phyloP scores from a whole-genome alignment of 1,140 invertebrate species.

The Colletes gigas region DNA sequence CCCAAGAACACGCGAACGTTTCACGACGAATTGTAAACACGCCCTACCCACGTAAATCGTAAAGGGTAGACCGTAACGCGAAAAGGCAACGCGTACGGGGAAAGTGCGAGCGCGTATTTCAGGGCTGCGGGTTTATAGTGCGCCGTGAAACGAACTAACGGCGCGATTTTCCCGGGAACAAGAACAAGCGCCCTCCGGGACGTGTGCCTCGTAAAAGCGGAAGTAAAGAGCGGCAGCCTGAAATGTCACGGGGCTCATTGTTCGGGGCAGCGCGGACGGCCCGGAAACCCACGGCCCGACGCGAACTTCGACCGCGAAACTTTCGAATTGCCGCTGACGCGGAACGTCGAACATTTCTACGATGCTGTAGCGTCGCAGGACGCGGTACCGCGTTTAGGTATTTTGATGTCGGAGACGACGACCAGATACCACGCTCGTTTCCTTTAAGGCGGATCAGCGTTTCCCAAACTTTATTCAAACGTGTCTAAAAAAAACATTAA shows the following conservation, averaged over 20 bases:
- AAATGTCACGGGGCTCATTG: constrained; percentile 58
- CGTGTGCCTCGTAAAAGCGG: constrained; percentile 51
- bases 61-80: constrained; percentile 2
- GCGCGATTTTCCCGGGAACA: constrained; percentile 38
- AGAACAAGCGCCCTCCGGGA: constrained; percentile 33
- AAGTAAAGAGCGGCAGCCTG: constrained; percentile 51
- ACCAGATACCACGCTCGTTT: too few species aligned
- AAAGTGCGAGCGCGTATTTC: constrained; percentile 3
- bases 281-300: constrained; percentile 40
- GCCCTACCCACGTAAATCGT: constrained; percentile 23
- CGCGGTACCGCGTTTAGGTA: not conserved
- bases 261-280: constrained; percentile 25
- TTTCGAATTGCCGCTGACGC: constrained; percentile 43
- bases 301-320: constrained; percentile 53
- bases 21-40: not conserved
- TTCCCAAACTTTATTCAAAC: too few species aligned
- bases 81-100: not conserved
- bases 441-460: too few species aligned
- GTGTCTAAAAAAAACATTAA: too few species aligned
- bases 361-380: too few species aligned
- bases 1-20: not conserved
- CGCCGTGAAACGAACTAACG: constrained; percentile 44
- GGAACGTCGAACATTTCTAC: constrained; percentile 45
- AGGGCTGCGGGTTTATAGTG: constrained; percentile 23
- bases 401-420: too few species aligned